Evolutionary conservation across 2,888 invertebrate genomes (phyloP), one percentile per base, ranked within the genome.

Genomic region (Saturnia japonica): DNA sequence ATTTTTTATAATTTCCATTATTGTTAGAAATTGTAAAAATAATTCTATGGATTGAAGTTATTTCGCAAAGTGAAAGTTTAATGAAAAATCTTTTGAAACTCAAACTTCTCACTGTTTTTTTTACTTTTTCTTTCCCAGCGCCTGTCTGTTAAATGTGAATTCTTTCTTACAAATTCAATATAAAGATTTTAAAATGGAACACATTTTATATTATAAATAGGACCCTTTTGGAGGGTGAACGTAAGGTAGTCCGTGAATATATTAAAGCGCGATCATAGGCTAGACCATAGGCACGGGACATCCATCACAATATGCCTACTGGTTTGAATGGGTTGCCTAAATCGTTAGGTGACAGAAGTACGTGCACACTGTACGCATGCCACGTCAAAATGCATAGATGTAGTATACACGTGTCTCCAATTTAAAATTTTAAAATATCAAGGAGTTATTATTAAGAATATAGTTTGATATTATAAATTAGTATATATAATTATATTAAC

Each of bases 241-340:
- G n/a, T 40, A 40, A 64, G 40, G 70, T 69, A 34, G 69, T 64
- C 62, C 66, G 72, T 71, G 70, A 69, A 72, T 54, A 62, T 71
- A 62, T 71, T 70, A 67, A 74, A 68, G 68, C 51, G 68, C 67
- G 51, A 42, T 60, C 71, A 47, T 34, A 54, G 47, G 69, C 19
- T 34, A 54, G 47, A 68, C 19, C 40, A 40, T 40, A 22, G 40
- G n/a, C 47, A 67, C 28, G 66, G 62, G 66, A 72, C 72, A 75
- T 75, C 72, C 73, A 73, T 73, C 73, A 75, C 57, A 64, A 64
- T 40, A 34, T 64, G 40, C 64, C 64, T 40, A 40, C 16, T 19
- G 40, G 47, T 22, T 67, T 74, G 72, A 60, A 74, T 70, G 71
- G 68, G 40, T n/a, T 40, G 2, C 69, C 68, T 72, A n/a, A n/a